These are phyloP conservation scores for Conus canariensis DNA, from an alignment of 2,888 invertebrate species.

Conservation along the genomic window DNA sequence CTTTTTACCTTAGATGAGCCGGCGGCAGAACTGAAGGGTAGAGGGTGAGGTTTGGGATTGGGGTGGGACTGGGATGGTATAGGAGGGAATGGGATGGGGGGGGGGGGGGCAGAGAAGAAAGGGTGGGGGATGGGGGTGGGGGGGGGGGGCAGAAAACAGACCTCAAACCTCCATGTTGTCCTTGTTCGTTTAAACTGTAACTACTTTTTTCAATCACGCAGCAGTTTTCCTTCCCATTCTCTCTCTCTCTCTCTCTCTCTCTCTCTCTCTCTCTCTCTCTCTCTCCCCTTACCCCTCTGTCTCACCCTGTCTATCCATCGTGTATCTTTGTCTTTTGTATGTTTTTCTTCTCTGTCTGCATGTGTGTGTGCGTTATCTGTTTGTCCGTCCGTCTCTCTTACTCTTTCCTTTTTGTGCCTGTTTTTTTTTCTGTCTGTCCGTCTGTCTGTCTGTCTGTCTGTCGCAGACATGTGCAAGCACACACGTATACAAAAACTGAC, in stretches of 20 bases:
- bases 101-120: too few relatives aligned
- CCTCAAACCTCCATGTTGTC: too few relatives aligned
- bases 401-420: not conserved
- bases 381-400: not conserved
- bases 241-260: not conserved
- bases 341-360: not conserved
- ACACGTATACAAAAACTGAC: not conserved
- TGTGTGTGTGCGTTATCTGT: conserved; percentile 9
- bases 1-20: too few relatives aligned
- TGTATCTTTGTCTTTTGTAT: not conserved
- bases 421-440: not conserved
- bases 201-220: not conserved
- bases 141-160: too few relatives aligned
- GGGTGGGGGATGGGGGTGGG: too few relatives aligned
- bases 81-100: too few relatives aligned
- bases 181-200: too few relatives aligned
- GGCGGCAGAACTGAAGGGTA: too few relatives aligned
- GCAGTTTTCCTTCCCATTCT: not conserved
- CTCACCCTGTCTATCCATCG: conserved; percentile 19
- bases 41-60: too few relatives aligned
- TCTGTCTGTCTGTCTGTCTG: not conserved
- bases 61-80: too few relatives aligned
- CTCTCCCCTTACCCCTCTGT: conserved; percentile 16
- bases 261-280: conserved; percentile 25
- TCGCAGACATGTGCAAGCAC: conserved; percentile 22